Percentiles rank a stretch among this genome's conserved stretches.
These are phyloP conservation scores for Apolygus lucorum DNA, from an alignment of 1,140 invertebrate genomes.

Conservation along the genomic window DNA sequence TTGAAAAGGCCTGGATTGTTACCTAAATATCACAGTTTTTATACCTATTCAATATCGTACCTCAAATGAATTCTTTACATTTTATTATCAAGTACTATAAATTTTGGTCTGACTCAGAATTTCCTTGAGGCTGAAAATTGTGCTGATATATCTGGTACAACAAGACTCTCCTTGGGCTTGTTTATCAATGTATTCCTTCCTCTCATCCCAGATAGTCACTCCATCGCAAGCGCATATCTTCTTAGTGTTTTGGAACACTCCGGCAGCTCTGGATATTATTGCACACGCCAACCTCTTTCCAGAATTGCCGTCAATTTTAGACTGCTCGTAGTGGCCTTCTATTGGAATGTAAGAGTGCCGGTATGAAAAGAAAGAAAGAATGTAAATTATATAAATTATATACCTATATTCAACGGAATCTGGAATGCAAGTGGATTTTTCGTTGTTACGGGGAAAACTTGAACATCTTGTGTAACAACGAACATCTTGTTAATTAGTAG, in stretches of 20 bases:
- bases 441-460: too few species aligned
- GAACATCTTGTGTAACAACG: too few species aligned
- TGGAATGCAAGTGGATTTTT: too few species aligned
- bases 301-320: constrained; percentile 53
- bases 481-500: too few species aligned
- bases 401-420: too few species aligned
- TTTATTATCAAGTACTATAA: neutral
- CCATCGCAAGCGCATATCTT: constrained; percentile 76
- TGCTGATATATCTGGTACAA: neutral
- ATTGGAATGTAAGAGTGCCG: too few species aligned
- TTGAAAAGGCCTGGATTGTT: too few species aligned
- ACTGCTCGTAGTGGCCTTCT: constrained; percentile 42
- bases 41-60: too few species aligned
- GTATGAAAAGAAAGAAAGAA: too few species aligned
- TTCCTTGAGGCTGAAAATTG: neutral
- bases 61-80: neutral
- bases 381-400: too few species aligned
- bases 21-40: too few species aligned
- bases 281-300: constrained; percentile 61
- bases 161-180: neutral
- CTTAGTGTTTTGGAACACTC: constrained; percentile 71
- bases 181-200: constrained; percentile 26
- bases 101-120: neutral
- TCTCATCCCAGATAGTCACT: constrained; percentile 68
- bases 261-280: constrained; percentile 71